These are phyloP conservation scores for Proteles cristata DNA, from an alignment of 2,113 vertebrate species.

Conservation along the genomic window DNA sequence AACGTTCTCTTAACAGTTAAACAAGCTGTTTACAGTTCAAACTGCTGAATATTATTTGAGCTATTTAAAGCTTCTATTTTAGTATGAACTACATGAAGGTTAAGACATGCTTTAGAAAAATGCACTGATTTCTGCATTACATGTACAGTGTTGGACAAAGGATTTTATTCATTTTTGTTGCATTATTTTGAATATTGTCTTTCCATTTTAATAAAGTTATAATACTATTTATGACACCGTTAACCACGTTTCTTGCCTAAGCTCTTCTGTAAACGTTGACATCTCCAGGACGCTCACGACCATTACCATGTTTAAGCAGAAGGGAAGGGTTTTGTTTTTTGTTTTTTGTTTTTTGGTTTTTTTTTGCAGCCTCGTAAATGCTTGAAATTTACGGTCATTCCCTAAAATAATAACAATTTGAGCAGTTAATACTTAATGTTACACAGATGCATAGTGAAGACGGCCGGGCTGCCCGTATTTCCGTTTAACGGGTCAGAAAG, in stretches of 20 bases:
- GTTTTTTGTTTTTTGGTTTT: too few relatives aligned
- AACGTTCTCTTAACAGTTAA: conserved; percentile 81
- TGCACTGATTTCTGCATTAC: conserved; percentile 93
- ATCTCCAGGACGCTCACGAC: not conserved
- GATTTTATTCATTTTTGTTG: conserved; percentile 91
- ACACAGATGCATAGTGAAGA: not conserved
- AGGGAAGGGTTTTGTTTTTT: not conserved
- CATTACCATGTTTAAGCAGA: not conserved
- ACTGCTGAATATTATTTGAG: conserved; percentile 89
- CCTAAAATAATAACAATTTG: not conserved
- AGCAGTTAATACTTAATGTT: not conserved
- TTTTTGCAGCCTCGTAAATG: not conserved
- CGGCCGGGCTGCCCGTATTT: not conserved
- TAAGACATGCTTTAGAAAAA: conserved; percentile 92
- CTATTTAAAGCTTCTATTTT: conserved; percentile 94
- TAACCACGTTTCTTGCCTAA: conserved; percentile 76
- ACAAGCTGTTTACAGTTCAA: conserved; percentile 94
- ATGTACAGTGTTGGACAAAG: conserved; percentile 98
- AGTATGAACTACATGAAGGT: conserved; percentile 93
- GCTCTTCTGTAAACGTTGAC: not conserved
- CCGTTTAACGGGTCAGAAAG: not conserved
- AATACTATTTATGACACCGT: conserved; percentile 95
- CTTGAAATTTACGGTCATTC: not conserved
- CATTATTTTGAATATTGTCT: conserved; percentile 92
- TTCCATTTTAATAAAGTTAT: conserved; percentile 94